Evolutionary conservation across 2,797 vertebrate species (phyloP).

Genomic region (Choloepus didactylus): DNA sequence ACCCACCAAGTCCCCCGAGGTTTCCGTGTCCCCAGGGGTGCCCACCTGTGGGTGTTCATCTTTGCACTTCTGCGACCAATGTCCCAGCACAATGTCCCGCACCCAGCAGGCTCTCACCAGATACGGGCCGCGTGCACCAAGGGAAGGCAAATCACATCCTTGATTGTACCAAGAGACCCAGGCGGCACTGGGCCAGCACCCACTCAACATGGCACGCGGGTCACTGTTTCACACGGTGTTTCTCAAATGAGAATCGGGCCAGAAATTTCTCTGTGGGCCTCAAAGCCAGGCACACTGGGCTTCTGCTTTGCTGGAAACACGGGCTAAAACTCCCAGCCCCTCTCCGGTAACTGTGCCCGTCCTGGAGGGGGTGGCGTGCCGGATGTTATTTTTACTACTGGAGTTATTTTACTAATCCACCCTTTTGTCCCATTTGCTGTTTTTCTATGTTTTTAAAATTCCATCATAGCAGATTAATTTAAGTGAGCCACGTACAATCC

Average conservation of each 20-base stretch:
- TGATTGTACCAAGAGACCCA: neutral
- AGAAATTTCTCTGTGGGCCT: neutral
- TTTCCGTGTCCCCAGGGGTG: neutral
- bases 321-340: neutral
- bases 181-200: neutral
- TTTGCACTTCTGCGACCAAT: neutral
- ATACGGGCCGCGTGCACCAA: too few relatives aligned
- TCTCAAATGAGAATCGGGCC: neutral
- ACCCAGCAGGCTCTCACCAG: neutral
- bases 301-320: neutral
- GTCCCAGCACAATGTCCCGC: neutral
- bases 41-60: neutral
- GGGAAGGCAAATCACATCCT: neutral
- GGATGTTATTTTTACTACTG: neutral
- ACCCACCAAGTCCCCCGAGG: neutral
- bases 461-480: neutral
- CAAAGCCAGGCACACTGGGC: neutral
- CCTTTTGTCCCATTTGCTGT: neutral
- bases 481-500: neutral
- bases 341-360: rapidly evolving
- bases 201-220: too few relatives aligned
- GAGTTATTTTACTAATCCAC: neutral
- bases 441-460: neutral
- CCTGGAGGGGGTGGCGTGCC: too few relatives aligned
- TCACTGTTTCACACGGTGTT: too few relatives aligned